A percentile compares a stretch with the other conserved stretches of the same genome.
These are phyloP conservation scores for Drosophila recens DNA, from an alignment of 2,888 invertebrate species.

Conservation along the genomic window DNA sequence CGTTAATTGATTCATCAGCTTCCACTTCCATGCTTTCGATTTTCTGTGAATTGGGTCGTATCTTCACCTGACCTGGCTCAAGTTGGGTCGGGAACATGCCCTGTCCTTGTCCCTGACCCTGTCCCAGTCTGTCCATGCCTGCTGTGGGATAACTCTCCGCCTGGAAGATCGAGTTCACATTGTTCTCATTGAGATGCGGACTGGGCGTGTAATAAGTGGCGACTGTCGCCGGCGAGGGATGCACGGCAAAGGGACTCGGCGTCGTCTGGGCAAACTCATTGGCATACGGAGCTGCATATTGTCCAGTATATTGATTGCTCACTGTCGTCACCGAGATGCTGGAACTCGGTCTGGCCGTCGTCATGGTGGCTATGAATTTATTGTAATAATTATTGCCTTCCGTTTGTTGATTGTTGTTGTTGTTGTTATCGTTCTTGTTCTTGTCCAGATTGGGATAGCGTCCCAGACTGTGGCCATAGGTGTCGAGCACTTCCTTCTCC, in stretches of 20 bases:
- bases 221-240: conserved; percentile 72
- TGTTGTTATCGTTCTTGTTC: neutral
- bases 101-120: conserved; percentile 57
- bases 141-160: conserved; percentile 75
- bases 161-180: conserved; percentile 81
- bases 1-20: conserved; percentile 59
- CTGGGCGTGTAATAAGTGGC: conserved; percentile 82
- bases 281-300: conserved; percentile 66
- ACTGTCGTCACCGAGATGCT: conserved; percentile 55
- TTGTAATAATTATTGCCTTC: conserved; percentile 46
- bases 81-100: conserved; percentile 70
- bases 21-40: conserved; percentile 79
- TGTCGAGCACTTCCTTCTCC: conserved; percentile 80
- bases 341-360: conserved; percentile 67
- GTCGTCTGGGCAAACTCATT: conserved; percentile 65
- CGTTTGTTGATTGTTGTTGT: conserved; percentile 17
- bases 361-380: conserved; percentile 62
- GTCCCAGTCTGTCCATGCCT: conserved; percentile 36
- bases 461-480: conserved; percentile 82
- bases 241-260: conserved; percentile 67
- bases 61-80: conserved; percentile 72
- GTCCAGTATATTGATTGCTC: conserved; percentile 57
- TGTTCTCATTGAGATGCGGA: conserved; percentile 82
- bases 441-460: conserved; percentile 67
- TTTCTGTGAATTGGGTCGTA: conserved; percentile 83